These are phyloP conservation scores for Musca vetustissima DNA, from an alignment of 1,140 invertebrate genomes.

Conservation along the genomic window DNA sequence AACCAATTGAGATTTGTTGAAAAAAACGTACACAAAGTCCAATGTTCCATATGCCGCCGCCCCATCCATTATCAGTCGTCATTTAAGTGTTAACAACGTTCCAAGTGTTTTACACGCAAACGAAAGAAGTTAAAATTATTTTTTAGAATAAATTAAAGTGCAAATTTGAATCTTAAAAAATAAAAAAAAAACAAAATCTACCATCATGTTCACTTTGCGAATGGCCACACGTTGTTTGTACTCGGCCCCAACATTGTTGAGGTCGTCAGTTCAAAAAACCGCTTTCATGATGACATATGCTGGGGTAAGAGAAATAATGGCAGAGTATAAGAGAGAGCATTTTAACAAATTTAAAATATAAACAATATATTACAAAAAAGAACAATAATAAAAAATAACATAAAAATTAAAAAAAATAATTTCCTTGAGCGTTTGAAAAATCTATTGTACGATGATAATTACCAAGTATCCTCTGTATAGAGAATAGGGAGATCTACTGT, in stretches of 20 bases:
- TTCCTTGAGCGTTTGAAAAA: no score
- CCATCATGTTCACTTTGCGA: conserved; percentile 5
- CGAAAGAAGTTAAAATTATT: not conserved
- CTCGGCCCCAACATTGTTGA: not conserved
- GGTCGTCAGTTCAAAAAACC: not conserved
- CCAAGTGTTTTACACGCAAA: not conserved
- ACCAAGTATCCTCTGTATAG: no score
- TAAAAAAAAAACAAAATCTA: conserved; percentile 1
- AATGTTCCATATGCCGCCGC: no score
- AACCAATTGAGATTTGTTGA: no score
- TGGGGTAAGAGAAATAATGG: conserved; percentile 23
- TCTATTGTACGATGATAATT: no score
- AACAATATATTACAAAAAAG: not conserved
- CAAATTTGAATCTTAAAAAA: no score
- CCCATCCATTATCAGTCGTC: no score
- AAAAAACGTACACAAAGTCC: no score
- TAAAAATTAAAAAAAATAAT: no score
- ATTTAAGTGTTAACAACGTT: not conserved
- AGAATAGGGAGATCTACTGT: no score
- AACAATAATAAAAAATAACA: no score
- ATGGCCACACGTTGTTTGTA: conserved; percentile 7
- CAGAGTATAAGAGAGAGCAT: not conserved
- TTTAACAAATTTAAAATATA: not conserved
- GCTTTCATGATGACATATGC: conserved; percentile 13
- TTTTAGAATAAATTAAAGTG: not conserved